Evolutionary conservation across 2,797 vertebrate species (phyloP).

Genomic region (Scyliorhinus canicula): DNA sequence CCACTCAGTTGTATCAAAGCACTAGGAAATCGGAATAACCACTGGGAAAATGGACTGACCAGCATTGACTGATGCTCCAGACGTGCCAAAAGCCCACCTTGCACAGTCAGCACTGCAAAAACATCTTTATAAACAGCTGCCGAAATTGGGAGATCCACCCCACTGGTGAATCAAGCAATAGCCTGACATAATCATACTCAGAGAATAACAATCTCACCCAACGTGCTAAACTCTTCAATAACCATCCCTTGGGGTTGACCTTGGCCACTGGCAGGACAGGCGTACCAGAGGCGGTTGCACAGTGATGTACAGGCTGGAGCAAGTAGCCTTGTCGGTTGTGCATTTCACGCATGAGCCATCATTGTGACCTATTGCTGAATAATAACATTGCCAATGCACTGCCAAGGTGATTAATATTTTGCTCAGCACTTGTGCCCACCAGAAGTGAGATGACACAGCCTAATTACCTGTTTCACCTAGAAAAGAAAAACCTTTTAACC

Average conservation of each 20-base stretch:
- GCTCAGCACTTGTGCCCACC: background rate
- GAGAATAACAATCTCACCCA: background rate
- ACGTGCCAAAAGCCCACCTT: too few relatives aligned
- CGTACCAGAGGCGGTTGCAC: background rate
- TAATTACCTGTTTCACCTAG: background rate
- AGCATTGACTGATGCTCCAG: background rate
- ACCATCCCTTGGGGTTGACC: background rate
- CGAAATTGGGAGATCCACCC: background rate
- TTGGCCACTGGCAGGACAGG: background rate
- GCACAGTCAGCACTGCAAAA: too few relatives aligned
- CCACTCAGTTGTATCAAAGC: background rate
- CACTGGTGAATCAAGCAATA: background rate
- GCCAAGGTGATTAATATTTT: background rate
- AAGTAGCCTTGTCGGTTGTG: background rate
- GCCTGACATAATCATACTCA: background rate
- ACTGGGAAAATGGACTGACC: background rate
- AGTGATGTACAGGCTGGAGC: background rate
- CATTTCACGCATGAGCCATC: background rate
- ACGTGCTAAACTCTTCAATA: background rate
- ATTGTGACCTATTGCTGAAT: background rate
- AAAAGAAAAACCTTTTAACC: background rate
- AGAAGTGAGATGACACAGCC: background rate
- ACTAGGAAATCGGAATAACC: background rate
- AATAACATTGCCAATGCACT: background rate
- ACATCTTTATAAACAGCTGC: background rate